These are phyloP conservation scores for Tetranychus cinnabarinus DNA, from an alignment of 1,140 invertebrate genomes.

Conservation along the genomic window DNA sequence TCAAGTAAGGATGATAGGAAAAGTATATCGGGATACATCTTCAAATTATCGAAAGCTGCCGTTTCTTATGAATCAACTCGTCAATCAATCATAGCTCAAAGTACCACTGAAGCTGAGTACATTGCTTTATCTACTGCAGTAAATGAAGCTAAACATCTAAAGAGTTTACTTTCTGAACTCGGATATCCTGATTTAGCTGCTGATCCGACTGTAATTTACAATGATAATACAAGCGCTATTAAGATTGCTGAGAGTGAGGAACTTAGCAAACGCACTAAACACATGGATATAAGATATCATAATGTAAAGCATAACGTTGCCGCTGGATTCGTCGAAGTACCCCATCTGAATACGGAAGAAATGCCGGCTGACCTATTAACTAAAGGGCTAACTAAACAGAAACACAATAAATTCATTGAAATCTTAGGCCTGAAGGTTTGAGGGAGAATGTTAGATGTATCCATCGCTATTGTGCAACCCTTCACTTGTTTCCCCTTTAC, in stretches of 20 bases:
- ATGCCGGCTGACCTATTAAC: conserved; percentile 11
- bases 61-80: conserved; percentile 14
- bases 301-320: conserved; percentile 16
- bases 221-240: conserved; percentile 13
- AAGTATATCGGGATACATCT: conserved; percentile 6
- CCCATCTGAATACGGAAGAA: neutral
- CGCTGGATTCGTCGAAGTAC: conserved; percentile 8
- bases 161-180: conserved; percentile 14
- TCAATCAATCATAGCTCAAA: conserved; percentile 17
- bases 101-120: conserved; percentile 20
- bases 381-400: conserved; percentile 1
- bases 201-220: conserved; percentile 8
- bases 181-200: neutral
- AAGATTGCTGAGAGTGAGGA: neutral
- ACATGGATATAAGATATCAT: conserved; percentile 19
- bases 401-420: too few relatives aligned
- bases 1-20: conserved; percentile 1
- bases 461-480: too few relatives aligned
- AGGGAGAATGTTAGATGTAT: too few relatives aligned
- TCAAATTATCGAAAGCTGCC: conserved; percentile 13
- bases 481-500: too few relatives aligned
- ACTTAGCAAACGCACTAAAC: conserved; percentile 14
- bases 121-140: conserved; percentile 18
- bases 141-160: conserved; percentile 17
- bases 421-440: too few relatives aligned